These are phyloP conservation scores for Limnephilus auricula DNA, from an alignment of 2,888 invertebrate species.

Conservation along the genomic window DNA sequence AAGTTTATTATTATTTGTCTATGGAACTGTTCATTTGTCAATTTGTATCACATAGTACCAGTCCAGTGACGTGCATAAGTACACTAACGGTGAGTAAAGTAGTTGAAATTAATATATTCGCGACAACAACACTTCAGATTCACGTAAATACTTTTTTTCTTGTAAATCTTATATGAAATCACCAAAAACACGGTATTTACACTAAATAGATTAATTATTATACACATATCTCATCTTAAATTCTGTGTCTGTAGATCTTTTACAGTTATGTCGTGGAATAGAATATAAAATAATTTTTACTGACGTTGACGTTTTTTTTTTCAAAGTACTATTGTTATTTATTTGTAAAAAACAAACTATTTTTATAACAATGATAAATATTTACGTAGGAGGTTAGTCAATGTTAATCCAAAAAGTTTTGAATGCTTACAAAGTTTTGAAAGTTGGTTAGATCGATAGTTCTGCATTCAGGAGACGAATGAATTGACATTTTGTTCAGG, in stretches of 20 bases:
- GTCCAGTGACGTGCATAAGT: background rate
- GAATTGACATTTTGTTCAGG: background rate
- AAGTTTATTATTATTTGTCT: background rate
- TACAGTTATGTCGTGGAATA: too few species aligned
- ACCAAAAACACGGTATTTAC: background rate
- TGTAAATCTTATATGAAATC: background rate
- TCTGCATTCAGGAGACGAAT: too few species aligned
- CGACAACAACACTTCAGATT: background rate
- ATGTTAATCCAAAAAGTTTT: too few species aligned
- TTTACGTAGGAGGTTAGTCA: too few species aligned
- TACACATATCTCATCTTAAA: background rate
- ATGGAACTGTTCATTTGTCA: background rate
- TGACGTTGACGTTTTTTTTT: too few species aligned
- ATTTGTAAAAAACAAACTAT: too few species aligned
- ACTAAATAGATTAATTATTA: background rate
- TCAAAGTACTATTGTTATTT: too few species aligned
- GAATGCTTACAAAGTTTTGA: too few species aligned
- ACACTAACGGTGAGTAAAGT: background rate
- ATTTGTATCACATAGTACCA: background rate
- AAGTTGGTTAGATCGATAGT: too few species aligned
- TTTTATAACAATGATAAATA: too few species aligned
- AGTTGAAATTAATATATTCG: background rate
- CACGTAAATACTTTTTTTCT: background rate
- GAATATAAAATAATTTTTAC: too few species aligned
- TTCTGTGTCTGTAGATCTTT: too few species aligned